phyloP scores from a whole-genome alignment of 2,797 vertebrate species.

The Darevskia mixta region DNA sequence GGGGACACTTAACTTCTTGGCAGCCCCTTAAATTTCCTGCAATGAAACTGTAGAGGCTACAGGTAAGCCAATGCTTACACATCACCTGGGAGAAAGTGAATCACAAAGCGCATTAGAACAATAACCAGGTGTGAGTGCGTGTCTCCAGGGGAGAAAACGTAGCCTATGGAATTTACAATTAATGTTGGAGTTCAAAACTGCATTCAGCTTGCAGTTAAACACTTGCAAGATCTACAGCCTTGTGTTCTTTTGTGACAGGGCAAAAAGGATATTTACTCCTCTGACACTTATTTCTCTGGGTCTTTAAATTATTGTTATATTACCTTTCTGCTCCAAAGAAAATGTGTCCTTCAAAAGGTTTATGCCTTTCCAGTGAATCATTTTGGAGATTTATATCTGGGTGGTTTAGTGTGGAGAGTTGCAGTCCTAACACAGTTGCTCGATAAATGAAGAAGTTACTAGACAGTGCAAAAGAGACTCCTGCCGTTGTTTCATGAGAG shows the following conservation, averaged over 20 bases:
- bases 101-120: slow-evolving; percentile 41
- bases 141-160: slow-evolving; percentile 43
- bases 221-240: slow-evolving; percentile 56
- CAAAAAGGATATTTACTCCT: slow-evolving; percentile 64
- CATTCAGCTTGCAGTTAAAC: slow-evolving; percentile 5
- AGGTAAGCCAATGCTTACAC: slow-evolving; percentile 51
- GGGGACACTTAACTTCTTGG: neutral
- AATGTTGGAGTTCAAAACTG: slow-evolving; percentile 49
- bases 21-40: neutral
- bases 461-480: neutral
- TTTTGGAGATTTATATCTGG: slow-evolving; percentile 56
- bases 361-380: slow-evolving; percentile 52
- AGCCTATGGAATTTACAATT: slow-evolving; percentile 58
- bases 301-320: slow-evolving; percentile 67
- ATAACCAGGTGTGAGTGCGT: slow-evolving; percentile 3
- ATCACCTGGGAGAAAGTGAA: slow-evolving; percentile 3
- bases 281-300: slow-evolving; percentile 54
- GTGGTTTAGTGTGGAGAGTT: slow-evolving; percentile 52
- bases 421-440: slow-evolving; percentile 49
- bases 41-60: slow-evolving; percentile 14
- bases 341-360: slow-evolving; percentile 45
- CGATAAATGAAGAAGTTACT: slow-evolving; percentile 55
- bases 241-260: slow-evolving; percentile 48
- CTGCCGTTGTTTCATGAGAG: slow-evolving; percentile 2
- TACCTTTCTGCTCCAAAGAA: slow-evolving; percentile 61